phyloP scores from a whole-genome alignment of 2,797 vertebrate genomes.

The Spinibarbus caldwelli region DNA sequence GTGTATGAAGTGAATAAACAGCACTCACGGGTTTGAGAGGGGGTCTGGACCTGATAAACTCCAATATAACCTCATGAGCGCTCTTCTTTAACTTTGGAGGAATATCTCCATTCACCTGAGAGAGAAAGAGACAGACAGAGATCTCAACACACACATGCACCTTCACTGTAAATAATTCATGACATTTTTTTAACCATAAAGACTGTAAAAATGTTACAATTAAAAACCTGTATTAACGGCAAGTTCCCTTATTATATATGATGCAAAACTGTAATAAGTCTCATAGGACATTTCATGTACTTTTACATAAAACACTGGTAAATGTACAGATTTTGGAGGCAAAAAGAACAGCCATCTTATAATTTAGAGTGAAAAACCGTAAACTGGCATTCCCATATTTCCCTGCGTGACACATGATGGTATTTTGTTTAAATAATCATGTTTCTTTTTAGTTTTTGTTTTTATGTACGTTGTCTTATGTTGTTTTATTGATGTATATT shows the following conservation, averaged over 20 bases:
- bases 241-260: too few relatives aligned
- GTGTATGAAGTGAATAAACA: not conserved
- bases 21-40: conserved; percentile 91
- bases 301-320: not conserved
- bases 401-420: too few relatives aligned
- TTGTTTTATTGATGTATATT: too few relatives aligned
- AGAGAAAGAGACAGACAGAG: not conserved
- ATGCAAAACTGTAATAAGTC: too few relatives aligned
- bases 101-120: conserved; percentile 89
- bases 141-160: not conserved
- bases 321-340: not conserved
- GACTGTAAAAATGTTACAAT: not conserved
- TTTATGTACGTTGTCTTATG: not conserved
- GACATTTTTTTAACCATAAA: too few relatives aligned
- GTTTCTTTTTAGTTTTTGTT: too few relatives aligned
- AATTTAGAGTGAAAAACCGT: too few relatives aligned
- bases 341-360: not conserved
- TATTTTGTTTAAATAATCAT: too few relatives aligned
- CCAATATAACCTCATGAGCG: conserved; percentile 95
- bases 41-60: conserved; percentile 95
- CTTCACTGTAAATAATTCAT: not conserved
- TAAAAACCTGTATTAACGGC: too few relatives aligned
- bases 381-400: too few relatives aligned
- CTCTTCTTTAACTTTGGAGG: conserved; percentile 94
- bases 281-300: not conserved